Percentiles rank a stretch among this genome's conserved stretches.
phyloP scores from a whole-genome alignment of 2,113 vertebrate species.

The Ceyx margarethae region DNA sequence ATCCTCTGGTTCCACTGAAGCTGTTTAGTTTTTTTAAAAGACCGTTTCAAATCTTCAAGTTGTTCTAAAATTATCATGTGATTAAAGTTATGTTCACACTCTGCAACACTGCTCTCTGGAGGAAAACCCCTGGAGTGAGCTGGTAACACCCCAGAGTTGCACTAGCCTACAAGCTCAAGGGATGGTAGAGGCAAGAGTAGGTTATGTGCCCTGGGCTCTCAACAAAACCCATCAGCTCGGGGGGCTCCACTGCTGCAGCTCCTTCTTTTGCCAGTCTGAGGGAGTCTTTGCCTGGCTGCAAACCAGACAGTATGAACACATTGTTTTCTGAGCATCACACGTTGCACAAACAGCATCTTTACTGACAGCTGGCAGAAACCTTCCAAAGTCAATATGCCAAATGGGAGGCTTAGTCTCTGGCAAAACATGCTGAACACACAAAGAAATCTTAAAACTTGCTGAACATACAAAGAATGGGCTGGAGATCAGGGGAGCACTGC shows the following conservation, averaged over 20 bases:
- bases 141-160: neutral
- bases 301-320: neutral
- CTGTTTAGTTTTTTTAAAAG: neutral
- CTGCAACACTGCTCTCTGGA: neutral
- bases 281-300: neutral
- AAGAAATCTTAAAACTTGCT: neutral
- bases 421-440: neutral
- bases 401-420: neutral
- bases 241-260: neutral
- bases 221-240: neutral
- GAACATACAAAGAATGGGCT: neutral
- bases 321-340: neutral
- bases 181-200: neutral
- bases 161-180: neutral
- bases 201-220: neutral
- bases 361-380: neutral
- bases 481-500: neutral
- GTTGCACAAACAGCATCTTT: neutral
- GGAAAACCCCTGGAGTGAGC: neutral
- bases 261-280: neutral
- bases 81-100: neutral
- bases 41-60: neutral
- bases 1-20: neutral
- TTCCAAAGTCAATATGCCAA: neutral
- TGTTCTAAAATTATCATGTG: neutral